These are phyloP conservation scores for Hydrochoerus hydrochaeris DNA, from an alignment of 2,113 vertebrate species.

Conservation along the genomic window DNA sequence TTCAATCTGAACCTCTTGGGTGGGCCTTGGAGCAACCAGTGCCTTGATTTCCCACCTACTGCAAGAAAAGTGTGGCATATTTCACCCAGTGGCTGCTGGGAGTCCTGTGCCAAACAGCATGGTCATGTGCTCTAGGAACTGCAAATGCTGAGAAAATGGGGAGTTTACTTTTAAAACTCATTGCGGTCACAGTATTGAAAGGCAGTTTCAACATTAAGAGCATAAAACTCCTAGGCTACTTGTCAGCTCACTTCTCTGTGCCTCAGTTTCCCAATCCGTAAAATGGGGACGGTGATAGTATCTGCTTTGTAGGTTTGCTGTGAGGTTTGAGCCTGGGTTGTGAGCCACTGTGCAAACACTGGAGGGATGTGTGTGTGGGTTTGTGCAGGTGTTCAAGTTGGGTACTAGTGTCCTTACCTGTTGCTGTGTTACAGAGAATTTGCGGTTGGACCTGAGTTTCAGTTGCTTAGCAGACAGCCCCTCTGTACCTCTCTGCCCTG, in stretches of 20 bases:
- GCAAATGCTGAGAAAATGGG: neutral
- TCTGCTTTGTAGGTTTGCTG: neutral
- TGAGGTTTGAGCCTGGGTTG: neutral
- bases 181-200: neutral
- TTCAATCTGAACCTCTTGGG: neutral
- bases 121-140: neutral
- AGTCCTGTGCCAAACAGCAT: neutral
- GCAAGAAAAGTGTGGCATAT: neutral
- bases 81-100: rapidly evolving
- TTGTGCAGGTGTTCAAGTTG: rapidly evolving
- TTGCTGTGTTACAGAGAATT: rapidly evolving
- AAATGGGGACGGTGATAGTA: neutral
- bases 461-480: too few species aligned
- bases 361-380: rapidly evolving
- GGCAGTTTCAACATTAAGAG: neutral
- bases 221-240: neutral
- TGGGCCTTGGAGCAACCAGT: neutral
- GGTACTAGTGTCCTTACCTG: rapidly evolving
- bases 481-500: rapidly evolving
- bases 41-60: neutral
- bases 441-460: neutral
- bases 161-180: neutral
- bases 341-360: neutral
- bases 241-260: neutral
- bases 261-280: neutral